phyloP scores from a whole-genome alignment of 2,113 vertebrate species.

The Cygnus buccinator region DNA sequence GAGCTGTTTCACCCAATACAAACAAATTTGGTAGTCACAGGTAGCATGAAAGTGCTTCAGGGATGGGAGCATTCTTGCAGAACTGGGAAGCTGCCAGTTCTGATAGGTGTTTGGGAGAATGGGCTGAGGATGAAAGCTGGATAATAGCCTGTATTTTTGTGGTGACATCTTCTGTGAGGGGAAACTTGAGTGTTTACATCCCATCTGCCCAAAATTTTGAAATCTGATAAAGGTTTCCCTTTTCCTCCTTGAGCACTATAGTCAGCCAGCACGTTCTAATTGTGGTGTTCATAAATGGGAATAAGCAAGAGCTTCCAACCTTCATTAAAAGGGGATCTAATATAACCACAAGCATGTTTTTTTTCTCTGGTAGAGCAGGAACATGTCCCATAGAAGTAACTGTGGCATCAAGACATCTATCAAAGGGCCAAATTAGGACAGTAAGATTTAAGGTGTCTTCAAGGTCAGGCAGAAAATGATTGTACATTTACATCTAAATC shows the following conservation, averaged over 20 bases:
- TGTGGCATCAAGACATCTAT: neutral
- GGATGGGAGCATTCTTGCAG: rapidly evolving
- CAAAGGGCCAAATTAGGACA: neutral
- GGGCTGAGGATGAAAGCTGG: neutral
- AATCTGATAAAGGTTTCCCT: neutral
- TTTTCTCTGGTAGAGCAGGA: neutral
- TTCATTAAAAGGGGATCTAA: neutral
- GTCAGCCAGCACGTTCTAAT: neutral
- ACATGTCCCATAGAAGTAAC: neutral
- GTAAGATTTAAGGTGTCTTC: neutral
- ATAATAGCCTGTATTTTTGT: neutral
- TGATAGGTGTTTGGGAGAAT: neutral
- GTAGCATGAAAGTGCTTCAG: neutral
- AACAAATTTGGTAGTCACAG: rapidly evolving
- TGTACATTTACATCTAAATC: neutral
- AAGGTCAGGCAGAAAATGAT: neutral
- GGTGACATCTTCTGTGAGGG: neutral
- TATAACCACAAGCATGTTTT: neutral
- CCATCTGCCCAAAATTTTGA: neutral
- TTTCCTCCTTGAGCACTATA: neutral
- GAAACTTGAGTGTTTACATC: neutral
- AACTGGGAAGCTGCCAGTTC: neutral
- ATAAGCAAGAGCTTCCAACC: neutral
- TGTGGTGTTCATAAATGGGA: neutral
- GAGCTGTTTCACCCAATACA: neutral